Percentiles rank a stretch among this genome's conserved stretches.
Conservation (phyloP, 2,888 invertebrate genomes). For the Leucozona laternaria region DNA sequence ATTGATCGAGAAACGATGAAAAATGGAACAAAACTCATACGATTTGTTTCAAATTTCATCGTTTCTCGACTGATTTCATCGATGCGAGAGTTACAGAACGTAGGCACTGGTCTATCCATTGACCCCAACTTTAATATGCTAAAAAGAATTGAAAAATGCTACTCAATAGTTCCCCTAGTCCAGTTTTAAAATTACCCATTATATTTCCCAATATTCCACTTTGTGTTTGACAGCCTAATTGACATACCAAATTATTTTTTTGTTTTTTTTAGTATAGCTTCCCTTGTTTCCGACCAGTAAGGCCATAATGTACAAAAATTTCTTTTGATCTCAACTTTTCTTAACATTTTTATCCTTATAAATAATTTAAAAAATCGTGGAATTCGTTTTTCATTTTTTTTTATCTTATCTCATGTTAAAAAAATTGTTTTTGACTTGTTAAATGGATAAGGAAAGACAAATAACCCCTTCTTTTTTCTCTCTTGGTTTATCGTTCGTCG, state of each 20-base stretch:
- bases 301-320: constrained; percentile 2
- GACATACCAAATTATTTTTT: not conserved
- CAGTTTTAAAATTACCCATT: not conserved
- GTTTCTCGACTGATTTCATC: too few relatives aligned
- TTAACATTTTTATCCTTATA: not conserved
- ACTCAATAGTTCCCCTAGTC: not conserved
- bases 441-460: not conserved
- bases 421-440: not conserved
- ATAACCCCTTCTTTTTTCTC: not conserved
- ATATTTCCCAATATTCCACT: not conserved
- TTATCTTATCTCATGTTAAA: constrained; percentile 3
- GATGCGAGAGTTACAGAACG: too few relatives aligned
- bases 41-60: too few relatives aligned
- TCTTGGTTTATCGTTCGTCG: not conserved
- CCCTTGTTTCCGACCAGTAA: not conserved
- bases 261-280: not conserved
- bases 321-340: constrained; percentile 14
- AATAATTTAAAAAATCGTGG: not conserved
- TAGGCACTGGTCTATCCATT: too few relatives aligned
- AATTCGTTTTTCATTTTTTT: not conserved
- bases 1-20: too few relatives aligned
- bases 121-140: too few relatives aligned
- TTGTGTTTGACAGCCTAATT: not conserved
- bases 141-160: too few relatives aligned
- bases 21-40: too few relatives aligned